These are phyloP conservation scores for Cosmopolites sordidus DNA, from an alignment of 2,888 invertebrate species.

Conservation along the genomic window DNA sequence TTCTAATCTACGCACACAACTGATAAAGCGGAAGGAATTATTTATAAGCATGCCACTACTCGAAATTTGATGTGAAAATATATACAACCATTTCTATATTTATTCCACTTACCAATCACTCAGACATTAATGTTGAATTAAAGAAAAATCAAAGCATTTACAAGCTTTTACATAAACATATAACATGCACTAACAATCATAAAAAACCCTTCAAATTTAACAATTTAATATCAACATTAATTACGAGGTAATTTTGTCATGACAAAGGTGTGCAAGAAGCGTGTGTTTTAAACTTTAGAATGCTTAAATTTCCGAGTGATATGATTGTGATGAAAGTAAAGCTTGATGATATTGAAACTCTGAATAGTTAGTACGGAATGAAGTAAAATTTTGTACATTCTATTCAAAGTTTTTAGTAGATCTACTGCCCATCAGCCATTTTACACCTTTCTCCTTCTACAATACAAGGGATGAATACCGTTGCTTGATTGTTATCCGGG, in stretches of 20 bases:
- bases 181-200: no score
- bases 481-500: slow-evolving; percentile 55
- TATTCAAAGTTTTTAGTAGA: slow-evolving; percentile 17
- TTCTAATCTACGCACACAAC: no score
- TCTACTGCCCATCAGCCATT: background rate
- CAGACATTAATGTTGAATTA: slow-evolving; percentile 3
- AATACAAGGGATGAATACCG: slow-evolving; percentile 44
- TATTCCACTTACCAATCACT: slow-evolving; percentile 7
- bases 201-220: no score
- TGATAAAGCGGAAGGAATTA: no score
- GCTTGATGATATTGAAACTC: slow-evolving; percentile 10
- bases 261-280: slow-evolving; percentile 11
- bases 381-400: slow-evolving; percentile 1
- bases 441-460: slow-evolving; percentile 19
- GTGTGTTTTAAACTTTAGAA: slow-evolving; percentile 11
- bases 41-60: no score
- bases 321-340: slow-evolving; percentile 3
- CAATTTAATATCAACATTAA: slow-evolving; percentile 10
- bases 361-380: slow-evolving; percentile 1
- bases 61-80: slow-evolving; percentile 1
- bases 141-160: no score
- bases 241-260: slow-evolving; percentile 13
- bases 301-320: slow-evolving; percentile 13
- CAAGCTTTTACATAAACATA: no score
- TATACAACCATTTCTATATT: slow-evolving; percentile 21